Evolutionary conservation across 2,888 invertebrate genomes (phyloP).

Genomic region (Marronus borbonicus): DNA sequence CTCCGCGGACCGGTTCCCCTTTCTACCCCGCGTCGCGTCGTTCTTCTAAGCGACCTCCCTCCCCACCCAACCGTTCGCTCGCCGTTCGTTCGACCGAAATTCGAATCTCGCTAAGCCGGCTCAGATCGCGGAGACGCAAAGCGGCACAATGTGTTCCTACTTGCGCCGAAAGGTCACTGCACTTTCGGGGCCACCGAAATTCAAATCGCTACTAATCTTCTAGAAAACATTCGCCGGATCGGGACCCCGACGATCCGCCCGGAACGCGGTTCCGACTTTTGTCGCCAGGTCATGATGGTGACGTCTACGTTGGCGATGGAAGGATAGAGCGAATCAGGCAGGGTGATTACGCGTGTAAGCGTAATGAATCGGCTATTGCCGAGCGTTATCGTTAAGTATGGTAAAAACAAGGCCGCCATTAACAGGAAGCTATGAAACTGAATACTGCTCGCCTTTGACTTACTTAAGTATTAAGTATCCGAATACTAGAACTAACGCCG

Average conservation of each 20-base stretch:
- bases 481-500: too few species aligned
- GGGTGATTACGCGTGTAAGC: neutral
- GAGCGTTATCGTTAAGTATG: too few species aligned
- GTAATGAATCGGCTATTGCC: neutral
- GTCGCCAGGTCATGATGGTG: conserved; percentile 34
- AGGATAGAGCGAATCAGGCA: neutral
- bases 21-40: conserved; percentile 14
- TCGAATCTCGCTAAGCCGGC: conserved; percentile 61
- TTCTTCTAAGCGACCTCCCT: neutral
- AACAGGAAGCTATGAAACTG: too few species aligned
- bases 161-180: conserved; percentile 68
- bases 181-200: conserved; percentile 67
- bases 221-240: conserved; percentile 59
- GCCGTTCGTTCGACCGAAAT: conserved; percentile 53
- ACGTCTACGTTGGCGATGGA: neutral
- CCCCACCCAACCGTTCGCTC: conserved; percentile 48
- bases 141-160: conserved; percentile 69
- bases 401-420: too few species aligned
- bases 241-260: conserved; percentile 9
- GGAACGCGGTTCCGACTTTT: conserved; percentile 36
- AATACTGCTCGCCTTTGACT: too few species aligned
- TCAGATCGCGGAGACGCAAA: conserved; percentile 62
- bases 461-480: neutral
- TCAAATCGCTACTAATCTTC: conserved; percentile 64
- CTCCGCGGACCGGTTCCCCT: conserved; percentile 33